Evolutionary conservation across 2,797 vertebrate species (phyloP), one percentile per base, ranked within the genome.

Genomic region (Podargus strigoides): DNA sequence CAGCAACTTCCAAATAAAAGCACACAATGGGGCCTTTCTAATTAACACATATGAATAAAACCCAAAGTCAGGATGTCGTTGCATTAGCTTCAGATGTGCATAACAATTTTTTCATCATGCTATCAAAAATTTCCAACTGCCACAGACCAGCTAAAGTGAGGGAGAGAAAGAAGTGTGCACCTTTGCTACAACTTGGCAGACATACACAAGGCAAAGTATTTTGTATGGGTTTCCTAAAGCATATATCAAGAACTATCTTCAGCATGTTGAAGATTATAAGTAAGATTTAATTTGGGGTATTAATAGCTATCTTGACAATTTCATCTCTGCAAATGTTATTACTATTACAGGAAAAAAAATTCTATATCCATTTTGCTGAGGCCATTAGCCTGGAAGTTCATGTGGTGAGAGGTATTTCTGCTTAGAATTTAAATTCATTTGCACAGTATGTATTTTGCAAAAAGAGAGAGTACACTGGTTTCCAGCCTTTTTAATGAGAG

Each of bases 321-420:
- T 96, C 23, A 88, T 95, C 90, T 96, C 86, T 95, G 56, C 72
- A 96, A 95, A 96, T 85, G 32, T 95, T 94, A 96, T 95, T 95
- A 90, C 44, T 72, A 63, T 56, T 88, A 60, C 2, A 17, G 34
- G 34, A 5, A 44, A 89, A 89, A 83, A 47, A 46, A 6, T 4
- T 34, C 55, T 85, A 58, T 69, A 74, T 60, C 63, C 67, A 60
- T 96, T 85, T 90, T 89, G 39, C 89, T 92, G 84, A 85, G 63
- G 26, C 32, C 44, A 85, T 94, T 92, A 92, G 68, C 46, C 56
- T 67, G 64, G 59, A 90, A 68, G 41, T 72, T 89, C 94, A 58
- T 21, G 4, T 32, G 13, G 41, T 49, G 41, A 91, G 47, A 83
- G 53, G 27, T 52, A 44, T 52, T 94, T 95, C 85, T 60, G 62